Evolutionary conservation across 2,888 invertebrate species (phyloP), one percentile per base, ranked within the genome.

Genomic region (Achlya flavicornis): DNA sequence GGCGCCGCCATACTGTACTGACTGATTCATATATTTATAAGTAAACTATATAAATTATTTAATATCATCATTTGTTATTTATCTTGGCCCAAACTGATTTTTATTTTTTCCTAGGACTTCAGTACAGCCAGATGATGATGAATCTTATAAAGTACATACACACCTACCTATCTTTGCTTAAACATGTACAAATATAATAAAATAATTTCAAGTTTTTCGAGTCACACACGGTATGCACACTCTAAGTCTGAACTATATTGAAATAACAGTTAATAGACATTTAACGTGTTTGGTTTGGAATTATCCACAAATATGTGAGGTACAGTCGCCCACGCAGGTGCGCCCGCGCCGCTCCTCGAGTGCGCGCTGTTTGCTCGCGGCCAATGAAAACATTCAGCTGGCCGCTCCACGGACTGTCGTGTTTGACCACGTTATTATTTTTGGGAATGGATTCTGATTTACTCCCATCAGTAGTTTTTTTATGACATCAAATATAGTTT

Each of bases 241-340:
- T 38, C 38, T 10, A 10, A 38, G 10, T 38, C 12, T 41, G n/a
- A 14, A 33, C n/a, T 35, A n/a, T 59, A 38, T 59, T 59, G n/a
- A 19, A 35, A 35, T 19, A 59, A 59, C 58, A 74, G 74, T 76
- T 69, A 70, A 70, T 74, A 72, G 70, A 67, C 63, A 65, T 65
- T 59, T 64, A 62, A 61, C 61, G 65, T 72, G 76, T 72, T 74
- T 72, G 67, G 66, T 67, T 62, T 67, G 66, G 76, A 74, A 70
- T 72, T 72, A 76, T 70, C 71, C 46, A 53, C 65, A 65, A 57
- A 57, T 58, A 63, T 53, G 53, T 53, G 53, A 19, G 53, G 53
- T 19, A 19, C 53, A 53, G 53, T 53, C 78, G 69, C 76, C 71
- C 72, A 75, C 76, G 76, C 66, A 38, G 7, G 57, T 35, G 66